A percentile compares a stretch with the other conserved stretches of the same genome.
phyloP scores from a whole-genome alignment of 2,113 vertebrate species.

The Sapajus apella region DNA sequence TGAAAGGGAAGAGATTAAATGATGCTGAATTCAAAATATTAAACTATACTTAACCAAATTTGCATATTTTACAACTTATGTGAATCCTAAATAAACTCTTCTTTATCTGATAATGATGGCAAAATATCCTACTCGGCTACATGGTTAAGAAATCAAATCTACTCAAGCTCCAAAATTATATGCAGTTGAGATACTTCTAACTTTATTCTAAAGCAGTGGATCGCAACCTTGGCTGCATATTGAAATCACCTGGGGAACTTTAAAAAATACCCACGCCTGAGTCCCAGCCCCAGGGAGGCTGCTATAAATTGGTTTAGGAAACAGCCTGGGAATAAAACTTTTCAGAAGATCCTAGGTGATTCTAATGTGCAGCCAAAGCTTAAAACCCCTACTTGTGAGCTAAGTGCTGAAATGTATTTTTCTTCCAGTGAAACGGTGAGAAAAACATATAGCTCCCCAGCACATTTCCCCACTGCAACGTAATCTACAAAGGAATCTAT shows the following conservation, averaged over 20 bases:
- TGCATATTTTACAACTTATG: constrained; percentile 24
- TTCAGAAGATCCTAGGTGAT: constrained; percentile 27
- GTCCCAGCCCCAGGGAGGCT: not conserved
- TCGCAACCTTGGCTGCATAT: not conserved
- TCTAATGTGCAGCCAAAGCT: not conserved
- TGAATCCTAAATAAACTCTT: constrained; percentile 52
- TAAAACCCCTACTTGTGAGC: not conserved
- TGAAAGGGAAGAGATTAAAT: constrained; percentile 21
- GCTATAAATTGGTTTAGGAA: constrained; percentile 3
- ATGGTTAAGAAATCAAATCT: constrained; percentile 46
- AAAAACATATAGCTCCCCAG: not conserved
- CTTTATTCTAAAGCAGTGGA: not conserved
- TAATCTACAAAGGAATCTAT: not conserved
- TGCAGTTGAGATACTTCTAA: constrained; percentile 21
- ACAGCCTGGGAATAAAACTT: not conserved
- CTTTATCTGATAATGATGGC: not conserved
- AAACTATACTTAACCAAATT: constrained; percentile 42
- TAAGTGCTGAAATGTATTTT: not conserved
- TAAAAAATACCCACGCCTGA: not conserved
- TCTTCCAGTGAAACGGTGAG: not conserved
- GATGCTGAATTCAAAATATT: constrained; percentile 48
- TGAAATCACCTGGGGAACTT: not conserved
- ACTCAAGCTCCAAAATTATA: not conserved
- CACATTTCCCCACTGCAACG: not conserved
- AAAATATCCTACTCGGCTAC: not conserved